phyloP scores from a whole-genome alignment of 2,113 vertebrate species.

The Channa maculata region DNA sequence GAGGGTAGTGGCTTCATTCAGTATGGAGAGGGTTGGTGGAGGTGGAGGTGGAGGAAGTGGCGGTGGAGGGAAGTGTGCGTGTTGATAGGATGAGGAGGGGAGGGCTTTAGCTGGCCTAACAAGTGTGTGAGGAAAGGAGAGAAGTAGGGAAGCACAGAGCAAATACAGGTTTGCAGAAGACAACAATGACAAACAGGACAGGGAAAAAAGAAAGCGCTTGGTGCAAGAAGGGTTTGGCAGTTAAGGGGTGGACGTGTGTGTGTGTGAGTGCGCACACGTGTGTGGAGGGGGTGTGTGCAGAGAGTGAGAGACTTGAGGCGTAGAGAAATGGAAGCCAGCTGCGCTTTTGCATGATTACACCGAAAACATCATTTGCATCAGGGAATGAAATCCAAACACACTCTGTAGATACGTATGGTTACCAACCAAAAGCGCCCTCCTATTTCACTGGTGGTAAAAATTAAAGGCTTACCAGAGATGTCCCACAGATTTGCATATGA shows the following conservation, averaged over 20 bases:
- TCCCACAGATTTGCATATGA: conserved; percentile 76
- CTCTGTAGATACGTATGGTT: conserved; percentile 52
- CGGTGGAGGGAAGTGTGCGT: not conserved
- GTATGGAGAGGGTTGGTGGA: conserved; percentile 34
- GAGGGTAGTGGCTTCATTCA: conserved; percentile 59
- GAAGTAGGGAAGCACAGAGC: conserved; percentile 40
- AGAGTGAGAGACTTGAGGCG: conserved; percentile 35
- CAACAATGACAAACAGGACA: conserved; percentile 35
- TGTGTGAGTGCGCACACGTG: too few relatives aligned
- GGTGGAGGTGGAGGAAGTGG: not conserved
- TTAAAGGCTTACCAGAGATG: conserved; percentile 58
- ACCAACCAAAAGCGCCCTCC: conserved; percentile 37
- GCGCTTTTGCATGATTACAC: conserved; percentile 80
- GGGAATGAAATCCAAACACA: conserved; percentile 75
- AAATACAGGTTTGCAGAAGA: conserved; percentile 31
- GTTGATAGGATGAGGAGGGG: conserved; percentile 8
- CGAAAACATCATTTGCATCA: conserved; percentile 80
- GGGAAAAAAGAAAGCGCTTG: conserved; percentile 6
- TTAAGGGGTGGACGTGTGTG: not conserved
- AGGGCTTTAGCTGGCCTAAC: conserved; percentile 43
- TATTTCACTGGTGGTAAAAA: conserved; percentile 33
- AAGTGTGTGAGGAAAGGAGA: conserved; percentile 23
- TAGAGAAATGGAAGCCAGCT: conserved; percentile 73
- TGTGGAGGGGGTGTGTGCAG: not conserved
- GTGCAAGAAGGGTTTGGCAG: conserved; percentile 9